phyloP scores from a whole-genome alignment of 2,797 vertebrate genomes.

The Loriculus beryllinus region DNA sequence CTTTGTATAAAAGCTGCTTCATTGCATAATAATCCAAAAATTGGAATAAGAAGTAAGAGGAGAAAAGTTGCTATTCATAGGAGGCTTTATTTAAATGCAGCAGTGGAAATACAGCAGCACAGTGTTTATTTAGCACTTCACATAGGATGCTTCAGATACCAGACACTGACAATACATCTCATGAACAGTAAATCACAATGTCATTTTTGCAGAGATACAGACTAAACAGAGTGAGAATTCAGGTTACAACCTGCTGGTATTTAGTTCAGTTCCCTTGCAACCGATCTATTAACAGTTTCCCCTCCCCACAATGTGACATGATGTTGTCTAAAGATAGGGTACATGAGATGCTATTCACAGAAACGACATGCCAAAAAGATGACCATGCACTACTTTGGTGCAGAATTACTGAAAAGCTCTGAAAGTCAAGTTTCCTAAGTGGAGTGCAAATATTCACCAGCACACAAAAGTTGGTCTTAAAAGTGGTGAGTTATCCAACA shows the following conservation, averaged over 20 bases:
- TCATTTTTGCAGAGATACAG: neutral
- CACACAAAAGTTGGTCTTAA: neutral
- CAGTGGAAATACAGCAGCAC: neutral
- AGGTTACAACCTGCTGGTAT: constrained; percentile 36
- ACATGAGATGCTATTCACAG: neutral
- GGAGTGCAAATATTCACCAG: neutral
- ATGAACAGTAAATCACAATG: neutral
- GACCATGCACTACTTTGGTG: neutral
- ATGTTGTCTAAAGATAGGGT: constrained; percentile 17
- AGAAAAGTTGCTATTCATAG: neutral
- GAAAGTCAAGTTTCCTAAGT: neutral
- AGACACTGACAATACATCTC: neutral
- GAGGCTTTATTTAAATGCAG: neutral
- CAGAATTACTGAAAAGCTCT: neutral
- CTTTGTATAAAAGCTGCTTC: neutral
- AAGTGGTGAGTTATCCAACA: rapidly evolving
- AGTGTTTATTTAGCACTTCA: neutral
- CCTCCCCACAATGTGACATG: neutral
- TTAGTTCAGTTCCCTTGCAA: constrained; percentile 45
- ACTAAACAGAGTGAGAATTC: constrained; percentile 7
- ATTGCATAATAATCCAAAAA: neutral
- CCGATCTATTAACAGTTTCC: constrained; percentile 18
- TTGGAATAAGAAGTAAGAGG: neutral
- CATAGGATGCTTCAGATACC: neutral
- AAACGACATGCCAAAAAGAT: neutral